Percentiles rank a stretch among this genome's conserved stretches.
phyloP scores from a whole-genome alignment of 2,797 vertebrate species.

The Poecile montanus region DNA sequence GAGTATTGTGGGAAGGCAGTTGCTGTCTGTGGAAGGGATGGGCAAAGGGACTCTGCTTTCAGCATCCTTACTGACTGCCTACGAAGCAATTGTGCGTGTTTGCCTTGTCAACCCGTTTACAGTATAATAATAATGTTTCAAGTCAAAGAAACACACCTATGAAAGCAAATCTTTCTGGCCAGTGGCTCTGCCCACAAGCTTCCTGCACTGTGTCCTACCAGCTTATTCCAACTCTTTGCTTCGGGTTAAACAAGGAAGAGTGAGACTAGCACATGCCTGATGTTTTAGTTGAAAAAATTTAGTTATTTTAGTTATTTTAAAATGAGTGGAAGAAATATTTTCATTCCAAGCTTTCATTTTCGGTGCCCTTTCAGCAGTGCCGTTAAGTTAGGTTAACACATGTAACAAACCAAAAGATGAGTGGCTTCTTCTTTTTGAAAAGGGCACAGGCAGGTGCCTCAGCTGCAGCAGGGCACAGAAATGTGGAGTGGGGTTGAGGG shows the following conservation, averaged over 20 bases:
- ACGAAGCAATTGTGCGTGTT: neutral
- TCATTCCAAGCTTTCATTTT: neutral
- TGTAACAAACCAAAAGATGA: neutral
- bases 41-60: slow-evolving; percentile 16
- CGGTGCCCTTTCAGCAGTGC: neutral
- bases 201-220: fast-evolving
- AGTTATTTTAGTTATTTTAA: neutral
- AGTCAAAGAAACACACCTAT: slow-evolving; percentile 3
- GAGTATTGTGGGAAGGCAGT: neutral
- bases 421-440: neutral
- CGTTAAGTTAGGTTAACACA: neutral
- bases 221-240: neutral
- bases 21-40: neutral
- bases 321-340: neutral
- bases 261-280: neutral
- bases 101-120: neutral
- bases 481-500: neutral
- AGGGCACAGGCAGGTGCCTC: neutral
- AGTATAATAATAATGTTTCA: neutral
- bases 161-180: neutral
- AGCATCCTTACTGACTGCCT: neutral
- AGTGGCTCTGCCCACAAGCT: neutral
- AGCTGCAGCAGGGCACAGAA: neutral
- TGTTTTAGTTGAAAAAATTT: neutral
- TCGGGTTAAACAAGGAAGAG: neutral